These are phyloP conservation scores for Sceloporus tristichus DNA, from an alignment of 2,113 vertebrate genomes.

Conservation along the genomic window DNA sequence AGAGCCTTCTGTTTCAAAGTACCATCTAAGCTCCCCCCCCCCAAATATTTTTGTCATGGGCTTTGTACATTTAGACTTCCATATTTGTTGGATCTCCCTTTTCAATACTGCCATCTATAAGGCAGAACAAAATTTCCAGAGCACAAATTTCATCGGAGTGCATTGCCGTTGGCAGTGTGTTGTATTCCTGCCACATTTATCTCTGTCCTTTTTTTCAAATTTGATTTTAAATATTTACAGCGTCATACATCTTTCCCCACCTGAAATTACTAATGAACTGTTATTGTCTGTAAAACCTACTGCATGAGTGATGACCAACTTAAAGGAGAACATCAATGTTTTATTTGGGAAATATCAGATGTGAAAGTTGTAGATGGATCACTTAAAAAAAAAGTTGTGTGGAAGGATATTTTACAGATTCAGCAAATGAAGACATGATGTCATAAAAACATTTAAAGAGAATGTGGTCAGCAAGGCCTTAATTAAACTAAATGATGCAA, in stretches of 20 bases:
- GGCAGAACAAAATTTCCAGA: constrained; percentile 59
- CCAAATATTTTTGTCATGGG: constrained; percentile 19
- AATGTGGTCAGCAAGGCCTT: constrained; percentile 49
- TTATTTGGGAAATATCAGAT: constrained; percentile 97
- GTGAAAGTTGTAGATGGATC: constrained; percentile 80
- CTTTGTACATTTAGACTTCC: background rate
- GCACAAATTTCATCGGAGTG: constrained; percentile 61
- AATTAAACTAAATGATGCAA: constrained; percentile 39
- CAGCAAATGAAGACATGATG: constrained; percentile 60
- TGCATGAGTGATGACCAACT: constrained; percentile 95
- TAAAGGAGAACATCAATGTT: constrained; percentile 99
- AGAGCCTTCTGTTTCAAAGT: background rate
- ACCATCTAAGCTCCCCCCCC: background rate
- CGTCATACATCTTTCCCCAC: constrained; percentile 95
- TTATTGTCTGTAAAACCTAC: constrained; percentile 95
- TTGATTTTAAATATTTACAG: constrained; percentile 99
- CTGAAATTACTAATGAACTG: constrained; percentile 98
- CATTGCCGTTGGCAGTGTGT: constrained; percentile 80
- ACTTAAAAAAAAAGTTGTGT: constrained; percentile 72
- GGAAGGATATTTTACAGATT: constrained; percentile 59
- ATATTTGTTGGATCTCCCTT: constrained; percentile 49
- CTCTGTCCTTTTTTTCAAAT: constrained; percentile 99
- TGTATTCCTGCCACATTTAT: constrained; percentile 87
- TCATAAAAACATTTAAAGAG: constrained; percentile 67
- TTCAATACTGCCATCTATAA: constrained; percentile 71